Conservation (phyloP, 1,140 invertebrate species). For the Calephelis nemesis region DNA sequence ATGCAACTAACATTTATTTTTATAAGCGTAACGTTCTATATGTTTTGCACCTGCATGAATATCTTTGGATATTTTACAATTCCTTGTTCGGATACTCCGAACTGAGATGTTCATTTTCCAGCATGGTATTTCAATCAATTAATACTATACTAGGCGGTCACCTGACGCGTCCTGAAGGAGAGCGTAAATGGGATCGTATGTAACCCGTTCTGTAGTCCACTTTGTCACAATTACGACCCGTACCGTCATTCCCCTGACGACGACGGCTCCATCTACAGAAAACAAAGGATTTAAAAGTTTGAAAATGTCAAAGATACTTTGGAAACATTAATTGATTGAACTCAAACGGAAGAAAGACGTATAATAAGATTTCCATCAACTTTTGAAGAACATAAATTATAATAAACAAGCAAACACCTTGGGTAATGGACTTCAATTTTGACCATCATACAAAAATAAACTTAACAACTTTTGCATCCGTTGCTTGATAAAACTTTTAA, state of each 20-base stretch:
- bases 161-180: conserved; percentile 91
- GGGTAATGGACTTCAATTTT: too few relatives aligned
- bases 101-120: neutral
- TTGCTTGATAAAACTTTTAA: too few relatives aligned
- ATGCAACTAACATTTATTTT: neutral
- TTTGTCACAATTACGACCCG: conserved; percentile 81
- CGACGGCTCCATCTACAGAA: conserved; percentile 73
- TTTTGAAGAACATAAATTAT: too few relatives aligned
- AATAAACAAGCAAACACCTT: too few relatives aligned
- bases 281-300: neutral
- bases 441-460: too few relatives aligned
- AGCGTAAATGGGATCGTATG: conserved; percentile 92
- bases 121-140: neutral
- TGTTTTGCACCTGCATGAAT: too few relatives aligned
- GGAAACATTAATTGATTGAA: neutral
- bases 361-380: too few relatives aligned
- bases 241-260: conserved; percentile 80
- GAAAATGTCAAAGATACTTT: neutral
- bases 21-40: neutral
- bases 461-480: too few relatives aligned
- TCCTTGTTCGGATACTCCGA: neutral
- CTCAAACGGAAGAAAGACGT: too few relatives aligned
- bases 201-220: conserved; percentile 93
- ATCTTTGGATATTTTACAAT: neutral
- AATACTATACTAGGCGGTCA: conserved; percentile 79